Percentiles rank a stretch among this genome's conserved stretches.
These are phyloP conservation scores for Clarias macrocephalus DNA, from an alignment of 2,113 vertebrate species.

Conservation along the genomic window DNA sequence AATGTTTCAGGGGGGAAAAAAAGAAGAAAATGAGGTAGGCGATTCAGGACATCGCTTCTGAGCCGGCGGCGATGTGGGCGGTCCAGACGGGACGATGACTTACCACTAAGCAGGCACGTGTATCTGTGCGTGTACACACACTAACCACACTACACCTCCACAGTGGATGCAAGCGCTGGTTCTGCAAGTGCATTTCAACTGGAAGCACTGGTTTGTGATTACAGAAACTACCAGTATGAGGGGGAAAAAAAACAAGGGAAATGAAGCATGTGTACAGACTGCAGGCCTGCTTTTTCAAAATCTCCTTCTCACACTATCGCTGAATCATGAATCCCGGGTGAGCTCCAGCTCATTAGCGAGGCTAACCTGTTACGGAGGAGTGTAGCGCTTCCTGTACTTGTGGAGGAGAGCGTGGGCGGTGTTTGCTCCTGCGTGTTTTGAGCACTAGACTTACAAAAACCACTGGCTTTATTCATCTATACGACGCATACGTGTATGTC, in stretches of 20 bases:
- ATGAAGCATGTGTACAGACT: not conserved
- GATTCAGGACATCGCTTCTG: not conserved
- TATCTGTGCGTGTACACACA: conserved; percentile 28
- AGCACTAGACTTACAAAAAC: not conserved
- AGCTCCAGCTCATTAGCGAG: conserved; percentile 45
- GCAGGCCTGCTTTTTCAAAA: too few species aligned
- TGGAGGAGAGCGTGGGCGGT: conserved; percentile 29
- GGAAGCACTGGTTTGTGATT: not conserved
- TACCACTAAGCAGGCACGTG: conserved; percentile 50
- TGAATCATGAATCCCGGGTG: conserved; percentile 33
- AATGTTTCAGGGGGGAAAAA: not conserved
- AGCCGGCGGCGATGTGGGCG: conserved; percentile 63
- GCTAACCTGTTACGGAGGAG: conserved; percentile 32
- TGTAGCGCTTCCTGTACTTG: conserved; percentile 21
- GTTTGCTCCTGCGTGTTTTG: not conserved
- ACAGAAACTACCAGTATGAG: too few species aligned
- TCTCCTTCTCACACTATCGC: not conserved
- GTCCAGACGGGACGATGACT: conserved; percentile 69
- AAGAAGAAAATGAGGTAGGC: not conserved
- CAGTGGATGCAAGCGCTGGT: not conserved
- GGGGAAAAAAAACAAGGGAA: not conserved
- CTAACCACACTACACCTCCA: not conserved
- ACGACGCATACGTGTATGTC: not conserved
- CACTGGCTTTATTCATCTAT: not conserved
- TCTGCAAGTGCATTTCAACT: not conserved